Percentiles rank a stretch among this genome's conserved stretches.
phyloP scores from a whole-genome alignment of 2,113 vertebrate species.

The Mystacornis crossleyi region DNA sequence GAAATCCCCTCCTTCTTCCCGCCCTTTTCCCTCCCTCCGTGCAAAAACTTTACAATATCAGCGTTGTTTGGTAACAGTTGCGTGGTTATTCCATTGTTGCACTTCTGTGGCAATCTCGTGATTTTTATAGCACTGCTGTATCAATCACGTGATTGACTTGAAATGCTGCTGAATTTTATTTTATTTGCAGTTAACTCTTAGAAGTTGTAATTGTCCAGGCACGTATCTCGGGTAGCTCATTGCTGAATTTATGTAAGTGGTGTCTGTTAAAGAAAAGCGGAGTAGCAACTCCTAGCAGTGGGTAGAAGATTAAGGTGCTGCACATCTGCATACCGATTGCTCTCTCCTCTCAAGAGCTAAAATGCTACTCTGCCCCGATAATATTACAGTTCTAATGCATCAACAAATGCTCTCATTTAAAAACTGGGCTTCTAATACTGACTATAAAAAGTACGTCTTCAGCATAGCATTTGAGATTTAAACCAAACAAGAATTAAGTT shows the following conservation, averaged over 20 bases:
- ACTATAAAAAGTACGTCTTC: neutral
- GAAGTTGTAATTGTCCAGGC: neutral
- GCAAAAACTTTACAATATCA: conserved; percentile 15
- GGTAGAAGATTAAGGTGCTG: neutral
- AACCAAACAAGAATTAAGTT: neutral
- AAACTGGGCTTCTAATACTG: neutral
- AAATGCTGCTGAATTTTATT: neutral
- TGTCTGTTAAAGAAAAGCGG: neutral
- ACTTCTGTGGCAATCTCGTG: neutral
- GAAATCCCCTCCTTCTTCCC: neutral
- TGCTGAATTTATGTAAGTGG: neutral
- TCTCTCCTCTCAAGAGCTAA: neutral
- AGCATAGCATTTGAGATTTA: neutral
- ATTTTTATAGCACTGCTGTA: neutral
- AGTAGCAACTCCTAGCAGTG: neutral
- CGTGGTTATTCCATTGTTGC: conserved; percentile 24
- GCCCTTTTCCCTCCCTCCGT: neutral
- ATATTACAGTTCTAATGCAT: neutral
- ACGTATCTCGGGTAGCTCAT: rapidly evolving
- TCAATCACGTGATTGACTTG: neutral
- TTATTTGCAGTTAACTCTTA: neutral
- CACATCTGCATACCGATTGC: neutral
- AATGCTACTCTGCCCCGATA: neutral
- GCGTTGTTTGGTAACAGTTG: conserved; percentile 17
- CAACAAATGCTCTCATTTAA: neutral